Conservation (phyloP, 2,113 vertebrate species). For the Ibidorhyncha struthersii region DNA sequence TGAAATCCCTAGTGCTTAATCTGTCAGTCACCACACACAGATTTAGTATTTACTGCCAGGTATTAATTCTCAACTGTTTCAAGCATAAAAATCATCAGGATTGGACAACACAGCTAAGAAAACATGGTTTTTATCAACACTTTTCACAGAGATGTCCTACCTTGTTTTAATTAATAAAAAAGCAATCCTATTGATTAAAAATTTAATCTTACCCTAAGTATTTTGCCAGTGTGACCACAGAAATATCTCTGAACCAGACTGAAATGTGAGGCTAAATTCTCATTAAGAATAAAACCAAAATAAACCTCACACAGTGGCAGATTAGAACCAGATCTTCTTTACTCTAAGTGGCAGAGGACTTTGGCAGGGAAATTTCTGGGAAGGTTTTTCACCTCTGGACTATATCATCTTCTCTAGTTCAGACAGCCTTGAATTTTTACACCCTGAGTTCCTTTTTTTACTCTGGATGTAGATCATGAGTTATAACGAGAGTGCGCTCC, state of each 20-base stretch:
- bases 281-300: not conserved
- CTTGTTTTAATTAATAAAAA: not conserved
- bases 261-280: not conserved
- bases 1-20: constrained; percentile 70
- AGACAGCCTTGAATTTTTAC: not conserved
- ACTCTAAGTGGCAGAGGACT: not conserved
- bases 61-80: constrained; percentile 64
- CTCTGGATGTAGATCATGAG: not conserved
- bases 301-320: not conserved
- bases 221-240: not conserved
- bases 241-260: not conserved
- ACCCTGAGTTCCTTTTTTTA: not conserved
- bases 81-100: constrained; percentile 62
- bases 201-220: not conserved
- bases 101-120: constrained; percentile 13
- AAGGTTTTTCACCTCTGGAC: not conserved
- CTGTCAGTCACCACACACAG: constrained; percentile 59
- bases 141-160: not conserved
- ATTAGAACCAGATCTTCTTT: constrained; percentile 2
- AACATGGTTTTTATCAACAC: not conserved
- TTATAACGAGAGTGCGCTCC: fast-evolving
- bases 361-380: not conserved
- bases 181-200: not conserved
- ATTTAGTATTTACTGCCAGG: constrained; percentile 67
- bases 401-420: not conserved